These are phyloP conservation scores for Oncorhynchus nerka DNA, from an alignment of 2,113 vertebrate genomes.

Conservation along the genomic window DNA sequence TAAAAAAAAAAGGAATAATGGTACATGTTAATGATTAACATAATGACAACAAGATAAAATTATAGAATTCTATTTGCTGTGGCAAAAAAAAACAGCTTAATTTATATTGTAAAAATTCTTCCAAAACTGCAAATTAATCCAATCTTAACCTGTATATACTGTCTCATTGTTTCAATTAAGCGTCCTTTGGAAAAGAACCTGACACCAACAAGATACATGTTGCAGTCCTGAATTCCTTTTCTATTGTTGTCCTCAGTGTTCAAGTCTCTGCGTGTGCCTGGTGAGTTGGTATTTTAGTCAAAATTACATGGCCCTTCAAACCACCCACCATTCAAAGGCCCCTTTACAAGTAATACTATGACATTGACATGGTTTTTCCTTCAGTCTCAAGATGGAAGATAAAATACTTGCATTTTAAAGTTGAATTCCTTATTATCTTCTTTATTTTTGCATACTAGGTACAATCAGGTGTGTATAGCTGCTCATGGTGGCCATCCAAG, in stretches of 20 bases:
- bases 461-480: conserved; percentile 5
- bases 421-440: background rate
- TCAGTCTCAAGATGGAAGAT: background rate
- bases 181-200: conserved; percentile 28
- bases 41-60: too few relatives aligned
- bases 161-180: conserved; percentile 10
- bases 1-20: too few relatives aligned
- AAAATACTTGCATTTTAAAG: background rate
- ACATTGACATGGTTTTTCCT: background rate
- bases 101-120: background rate
- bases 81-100: background rate
- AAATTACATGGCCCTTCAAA: background rate
- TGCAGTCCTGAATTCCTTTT: conserved; percentile 12
- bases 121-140: background rate
- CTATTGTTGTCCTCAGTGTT: conserved; percentile 17
- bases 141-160: background rate
- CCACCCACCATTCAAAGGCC: too few relatives aligned
- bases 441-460: conserved; percentile 6
- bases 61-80: too few relatives aligned
- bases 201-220: conserved; percentile 39
- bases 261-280: conserved; percentile 24
- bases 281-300: conserved; percentile 13
- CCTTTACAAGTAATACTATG: background rate
- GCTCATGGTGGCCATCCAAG: conserved; percentile 2
- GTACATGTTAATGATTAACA: too few relatives aligned